These are phyloP conservation scores for Rhinolophus sinicus DNA, from an alignment of 2,113 vertebrate species.

Conservation along the genomic window DNA sequence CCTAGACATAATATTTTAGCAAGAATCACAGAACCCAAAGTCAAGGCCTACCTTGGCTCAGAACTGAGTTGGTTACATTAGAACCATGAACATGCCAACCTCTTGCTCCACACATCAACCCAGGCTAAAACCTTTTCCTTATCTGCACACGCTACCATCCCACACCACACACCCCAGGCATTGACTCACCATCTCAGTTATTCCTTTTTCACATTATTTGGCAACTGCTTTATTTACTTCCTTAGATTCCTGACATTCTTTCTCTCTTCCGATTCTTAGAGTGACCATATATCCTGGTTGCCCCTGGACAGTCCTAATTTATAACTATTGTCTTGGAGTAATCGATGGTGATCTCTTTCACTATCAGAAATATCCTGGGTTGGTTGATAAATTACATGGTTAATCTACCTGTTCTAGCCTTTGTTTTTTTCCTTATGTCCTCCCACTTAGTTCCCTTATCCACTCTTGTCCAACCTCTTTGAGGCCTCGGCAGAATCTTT, in stretches of 20 bases:
- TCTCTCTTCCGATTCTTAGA: not conserved
- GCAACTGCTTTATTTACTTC: constrained; percentile 11
- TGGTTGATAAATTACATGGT: not conserved
- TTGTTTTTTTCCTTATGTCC: constrained; percentile 16
- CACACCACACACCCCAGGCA: not conserved
- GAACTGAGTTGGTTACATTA: not conserved
- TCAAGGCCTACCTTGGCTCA: not conserved
- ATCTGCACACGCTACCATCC: not conserved
- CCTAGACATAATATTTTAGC: not conserved
- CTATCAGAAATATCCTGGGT: not conserved
- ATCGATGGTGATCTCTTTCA: constrained; percentile 23
- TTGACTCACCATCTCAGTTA: not conserved
- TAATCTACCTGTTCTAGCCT: not conserved
- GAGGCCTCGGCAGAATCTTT: constrained; percentile 95
- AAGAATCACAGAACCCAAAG: constrained; percentile 23
- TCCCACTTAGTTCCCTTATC: constrained; percentile 37
- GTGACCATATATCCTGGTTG: constrained; percentile 22
- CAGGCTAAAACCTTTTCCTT: not conserved
- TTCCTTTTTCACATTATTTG: not conserved
- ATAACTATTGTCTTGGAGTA: not conserved
- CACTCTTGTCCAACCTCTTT: constrained; percentile 88
- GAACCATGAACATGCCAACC: not conserved
- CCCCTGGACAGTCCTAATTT: constrained; percentile 18
- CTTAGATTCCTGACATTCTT: not conserved
- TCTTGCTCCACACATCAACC: not conserved